These are phyloP conservation scores for Petrocephalus microphthalmus DNA, from an alignment of 2,113 vertebrate genomes.

Conservation along the genomic window DNA sequence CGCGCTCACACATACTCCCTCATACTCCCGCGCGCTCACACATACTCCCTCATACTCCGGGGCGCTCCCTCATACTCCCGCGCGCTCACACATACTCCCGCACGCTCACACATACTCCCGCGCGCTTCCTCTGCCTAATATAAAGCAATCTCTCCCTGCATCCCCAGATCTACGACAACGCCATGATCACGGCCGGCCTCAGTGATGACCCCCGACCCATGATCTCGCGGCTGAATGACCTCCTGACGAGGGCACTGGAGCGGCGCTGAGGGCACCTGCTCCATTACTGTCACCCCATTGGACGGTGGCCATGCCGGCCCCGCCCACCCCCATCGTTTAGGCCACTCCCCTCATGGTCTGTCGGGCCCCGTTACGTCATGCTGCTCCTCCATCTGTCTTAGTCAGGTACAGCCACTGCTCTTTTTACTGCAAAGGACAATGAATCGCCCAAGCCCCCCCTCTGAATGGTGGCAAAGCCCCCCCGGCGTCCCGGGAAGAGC, in stretches of 20 bases:
- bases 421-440: neutral
- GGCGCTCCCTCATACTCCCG: too few species aligned
- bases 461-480: neutral
- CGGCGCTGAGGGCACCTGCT: constrained; percentile 61
- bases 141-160: neutral
- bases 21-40: too few species aligned
- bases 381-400: too few species aligned
- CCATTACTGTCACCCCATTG: neutral
- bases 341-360: neutral
- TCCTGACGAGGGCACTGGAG: constrained; percentile 80
- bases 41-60: too few species aligned
- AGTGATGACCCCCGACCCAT: constrained; percentile 88
- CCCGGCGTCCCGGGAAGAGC: neutral
- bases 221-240: constrained; percentile 79
- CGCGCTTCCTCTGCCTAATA: neutral
- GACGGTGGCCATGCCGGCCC: neutral
- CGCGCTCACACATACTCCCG: neutral
- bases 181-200: constrained; percentile 91
- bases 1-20: neutral
- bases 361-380: neutral
- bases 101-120: neutral
- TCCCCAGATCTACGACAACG: constrained; percentile 89
- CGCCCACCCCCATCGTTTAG: neutral
- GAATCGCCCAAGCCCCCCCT: neutral
- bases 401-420: neutral